phyloP scores from a whole-genome alignment of 2,888 invertebrate species.

The Heteromurus nitidus region DNA sequence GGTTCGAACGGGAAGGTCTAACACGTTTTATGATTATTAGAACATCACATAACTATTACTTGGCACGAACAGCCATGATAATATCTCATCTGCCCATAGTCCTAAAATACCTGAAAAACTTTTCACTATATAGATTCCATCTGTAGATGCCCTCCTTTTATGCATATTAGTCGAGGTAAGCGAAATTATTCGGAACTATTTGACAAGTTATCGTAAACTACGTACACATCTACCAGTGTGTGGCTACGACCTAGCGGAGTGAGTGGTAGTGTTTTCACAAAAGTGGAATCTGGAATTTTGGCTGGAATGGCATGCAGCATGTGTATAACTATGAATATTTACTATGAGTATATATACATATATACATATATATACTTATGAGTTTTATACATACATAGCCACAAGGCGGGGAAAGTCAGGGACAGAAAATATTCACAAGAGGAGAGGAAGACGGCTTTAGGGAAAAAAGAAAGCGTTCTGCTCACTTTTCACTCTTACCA shows the following conservation, averaged over 20 bases:
- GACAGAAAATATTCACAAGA: not conserved
- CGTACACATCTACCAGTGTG: no score
- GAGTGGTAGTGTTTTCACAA: no score
- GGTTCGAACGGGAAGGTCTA: constrained; percentile 6
- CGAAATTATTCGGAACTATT: constrained; percentile 24
- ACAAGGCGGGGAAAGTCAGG: not conserved
- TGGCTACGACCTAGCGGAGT: no score
- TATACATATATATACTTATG: no score
- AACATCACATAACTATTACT: constrained; percentile 68
- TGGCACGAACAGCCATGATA: constrained; percentile 62
- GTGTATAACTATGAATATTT: no score
- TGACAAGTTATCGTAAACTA: constrained; percentile 21
- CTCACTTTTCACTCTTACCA: not conserved
- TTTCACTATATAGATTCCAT: constrained; percentile 25
- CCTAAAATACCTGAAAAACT: constrained; percentile 36
- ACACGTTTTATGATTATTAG: constrained; percentile 70
- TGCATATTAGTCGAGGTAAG: constrained; percentile 34
- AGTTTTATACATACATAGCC: no score
- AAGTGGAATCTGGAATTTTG: constrained; percentile 2
- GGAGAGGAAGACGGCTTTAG: constrained; percentile 8
- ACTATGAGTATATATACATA: no score
- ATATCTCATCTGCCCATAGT: constrained; percentile 47
- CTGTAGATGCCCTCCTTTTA: constrained; percentile 14
- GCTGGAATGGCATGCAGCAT: no score
- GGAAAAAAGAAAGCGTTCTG: not conserved